phyloP scores from a whole-genome alignment of 1,140 invertebrate genomes.

The Thrips palmi region DNA sequence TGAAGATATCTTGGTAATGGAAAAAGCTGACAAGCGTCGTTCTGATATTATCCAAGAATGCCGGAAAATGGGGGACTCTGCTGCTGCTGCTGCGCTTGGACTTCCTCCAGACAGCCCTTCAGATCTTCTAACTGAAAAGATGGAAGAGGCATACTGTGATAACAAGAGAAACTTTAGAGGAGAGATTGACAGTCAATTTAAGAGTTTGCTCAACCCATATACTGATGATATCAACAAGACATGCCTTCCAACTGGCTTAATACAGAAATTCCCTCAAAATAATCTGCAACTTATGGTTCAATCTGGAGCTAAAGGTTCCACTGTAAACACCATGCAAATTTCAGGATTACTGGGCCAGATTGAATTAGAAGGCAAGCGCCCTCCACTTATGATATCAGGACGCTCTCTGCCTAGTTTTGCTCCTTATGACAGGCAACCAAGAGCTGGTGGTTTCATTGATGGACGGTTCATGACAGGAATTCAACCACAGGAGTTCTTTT shows the following conservation, averaged over 20 bases:
- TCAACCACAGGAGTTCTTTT: conserved; percentile 94
- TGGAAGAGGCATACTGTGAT: conserved; percentile 45
- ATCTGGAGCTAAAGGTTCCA: conserved; percentile 95
- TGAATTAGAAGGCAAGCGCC: conserved; percentile 92
- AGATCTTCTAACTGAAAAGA: conserved; percentile 28
- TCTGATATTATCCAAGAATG: conserved; percentile 48
- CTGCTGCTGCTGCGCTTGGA: conserved; percentile 52
- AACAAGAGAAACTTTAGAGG: conserved; percentile 58
- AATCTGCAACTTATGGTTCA: no score
- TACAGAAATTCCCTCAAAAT: conserved; percentile 80
- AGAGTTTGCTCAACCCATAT: conserved; percentile 55
- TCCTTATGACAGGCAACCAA: conserved; percentile 75
- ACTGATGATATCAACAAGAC: conserved; percentile 77
- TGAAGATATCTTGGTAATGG: conserved; percentile 75
- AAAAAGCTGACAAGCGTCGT: conserved; percentile 49
- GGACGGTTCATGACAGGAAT: conserved; percentile 95
- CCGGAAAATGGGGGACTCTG: conserved; percentile 31
- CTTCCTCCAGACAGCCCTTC: conserved; percentile 34
- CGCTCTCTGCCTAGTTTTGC: conserved; percentile 82
- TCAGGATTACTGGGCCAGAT: conserved; percentile 94
- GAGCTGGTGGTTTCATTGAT: conserved; percentile 91
- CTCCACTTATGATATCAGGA: conserved; percentile 86
- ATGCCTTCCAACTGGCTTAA: conserved; percentile 63
- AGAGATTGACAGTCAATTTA: conserved; percentile 73
- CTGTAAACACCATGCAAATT: conserved; percentile 94